Percentiles rank a stretch among this genome's conserved stretches.
Conservation (phyloP, 1,140 invertebrate genomes). For the Panonychus citri region DNA sequence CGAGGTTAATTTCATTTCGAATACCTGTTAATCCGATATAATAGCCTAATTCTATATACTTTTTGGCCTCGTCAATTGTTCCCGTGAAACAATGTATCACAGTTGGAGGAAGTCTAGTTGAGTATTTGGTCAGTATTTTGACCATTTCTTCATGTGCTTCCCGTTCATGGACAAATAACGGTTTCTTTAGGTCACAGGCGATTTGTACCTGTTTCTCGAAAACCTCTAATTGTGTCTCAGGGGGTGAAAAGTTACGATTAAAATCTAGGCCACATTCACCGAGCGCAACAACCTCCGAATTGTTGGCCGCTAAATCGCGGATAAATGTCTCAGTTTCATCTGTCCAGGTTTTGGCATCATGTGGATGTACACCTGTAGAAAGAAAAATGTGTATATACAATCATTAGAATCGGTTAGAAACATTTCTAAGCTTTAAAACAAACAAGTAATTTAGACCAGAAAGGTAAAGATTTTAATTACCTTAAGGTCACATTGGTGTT, state of each 20-base stretch:
- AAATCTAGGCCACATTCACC: slow-evolving; percentile 86
- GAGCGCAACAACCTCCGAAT: slow-evolving; percentile 63
- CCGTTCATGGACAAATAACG: slow-evolving; percentile 72
- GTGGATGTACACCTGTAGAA: slow-evolving; percentile 57
- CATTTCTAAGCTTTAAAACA: no score
- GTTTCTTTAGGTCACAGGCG: slow-evolving; percentile 60
- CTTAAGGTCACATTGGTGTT: no score
- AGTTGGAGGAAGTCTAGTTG: slow-evolving; percentile 27
- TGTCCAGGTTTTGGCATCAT: slow-evolving; percentile 78
- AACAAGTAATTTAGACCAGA: no score
- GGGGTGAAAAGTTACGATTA: slow-evolving; percentile 75
- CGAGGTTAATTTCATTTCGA: background rate
- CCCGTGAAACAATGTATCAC: slow-evolving; percentile 85
- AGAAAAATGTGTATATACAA: background rate
- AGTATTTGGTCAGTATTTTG: slow-evolving; percentile 18
- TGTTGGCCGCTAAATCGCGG: slow-evolving; percentile 42
- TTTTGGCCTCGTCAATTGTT: slow-evolving; percentile 51
- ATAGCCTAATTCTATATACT: slow-evolving; percentile 63
- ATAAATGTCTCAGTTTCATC: slow-evolving; percentile 35
- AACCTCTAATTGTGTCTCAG: slow-evolving; percentile 54
- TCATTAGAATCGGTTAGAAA: slow-evolving; percentile 1
- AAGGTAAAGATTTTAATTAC: no score
- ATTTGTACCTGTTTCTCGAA: slow-evolving; percentile 74
- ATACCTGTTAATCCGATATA: slow-evolving; percentile 61
- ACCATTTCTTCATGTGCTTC: slow-evolving; percentile 62